phyloP scores from a whole-genome alignment of 2,797 vertebrate species.

The Esox masquinongy region DNA sequence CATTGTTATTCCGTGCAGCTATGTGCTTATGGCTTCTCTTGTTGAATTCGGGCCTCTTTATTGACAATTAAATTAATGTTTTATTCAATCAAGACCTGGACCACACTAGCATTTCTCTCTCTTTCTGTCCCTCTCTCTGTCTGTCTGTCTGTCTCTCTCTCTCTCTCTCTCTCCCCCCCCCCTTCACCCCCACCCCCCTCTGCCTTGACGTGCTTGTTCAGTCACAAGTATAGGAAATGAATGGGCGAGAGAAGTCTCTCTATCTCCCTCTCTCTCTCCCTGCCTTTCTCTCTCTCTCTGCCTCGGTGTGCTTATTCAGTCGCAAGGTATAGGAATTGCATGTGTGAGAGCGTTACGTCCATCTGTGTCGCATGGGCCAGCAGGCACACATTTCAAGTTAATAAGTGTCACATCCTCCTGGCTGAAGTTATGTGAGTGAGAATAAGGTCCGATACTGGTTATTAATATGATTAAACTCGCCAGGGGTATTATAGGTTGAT shows the following conservation, averaged over 20 bases:
- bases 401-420: conserved; percentile 51
- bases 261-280: no score
- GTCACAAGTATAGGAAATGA: conserved; percentile 73
- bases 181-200: conserved; percentile 35
- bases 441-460: conserved; percentile 23
- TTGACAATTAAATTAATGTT: conserved; percentile 72
- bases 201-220: conserved; percentile 54
- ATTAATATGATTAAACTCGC: background rate
- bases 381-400: conserved; percentile 44
- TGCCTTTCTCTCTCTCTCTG: no score
- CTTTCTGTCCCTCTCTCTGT: background rate
- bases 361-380: conserved; percentile 31
- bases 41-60: conserved; percentile 47
- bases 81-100: conserved; percentile 70
- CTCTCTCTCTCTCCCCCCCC: background rate
- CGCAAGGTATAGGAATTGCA: no score
- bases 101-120: background rate
- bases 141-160: background rate
- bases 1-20: conserved; percentile 50
- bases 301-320: no score
- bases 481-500: background rate
- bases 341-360: background rate
- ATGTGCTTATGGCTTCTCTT: conserved; percentile 27
- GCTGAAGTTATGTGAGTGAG: conserved; percentile 26
- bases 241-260: conserved; percentile 25